phyloP scores from a whole-genome alignment of 1,140 invertebrate species.

The Agrypnia vestita region DNA sequence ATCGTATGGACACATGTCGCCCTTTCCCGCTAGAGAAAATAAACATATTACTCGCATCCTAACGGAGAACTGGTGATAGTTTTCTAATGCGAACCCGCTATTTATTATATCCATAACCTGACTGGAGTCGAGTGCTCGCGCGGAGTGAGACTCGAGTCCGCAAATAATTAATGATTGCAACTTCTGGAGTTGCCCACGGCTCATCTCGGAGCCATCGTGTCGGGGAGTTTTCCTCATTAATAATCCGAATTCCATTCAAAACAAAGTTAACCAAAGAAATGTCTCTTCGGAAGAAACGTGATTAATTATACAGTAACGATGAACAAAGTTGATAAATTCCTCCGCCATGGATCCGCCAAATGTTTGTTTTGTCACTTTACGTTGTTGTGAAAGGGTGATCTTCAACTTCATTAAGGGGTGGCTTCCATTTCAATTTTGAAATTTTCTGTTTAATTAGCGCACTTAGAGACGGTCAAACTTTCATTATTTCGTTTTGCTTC shows the following conservation, averaged over 20 bases:
- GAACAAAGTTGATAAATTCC: slow-evolving; percentile 36
- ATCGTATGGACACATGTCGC: too few species aligned
- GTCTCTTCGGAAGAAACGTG: slow-evolving; percentile 33
- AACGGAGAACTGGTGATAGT: too few species aligned
- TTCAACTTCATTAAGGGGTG: not conserved
- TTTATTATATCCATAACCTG: too few species aligned
- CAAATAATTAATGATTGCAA: not conserved
- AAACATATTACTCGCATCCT: too few species aligned
- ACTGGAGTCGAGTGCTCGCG: too few species aligned
- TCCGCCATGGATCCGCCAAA: slow-evolving; percentile 13
- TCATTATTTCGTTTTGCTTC: too few species aligned
- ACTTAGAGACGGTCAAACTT: too few species aligned
- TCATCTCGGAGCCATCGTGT: not conserved
- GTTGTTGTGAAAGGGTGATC: not conserved
- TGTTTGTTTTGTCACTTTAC: slow-evolving; percentile 14
- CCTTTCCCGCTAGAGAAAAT: too few species aligned
- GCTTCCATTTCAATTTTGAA: not conserved
- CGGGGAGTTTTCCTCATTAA: slow-evolving; percentile 20
- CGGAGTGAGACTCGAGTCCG: too few species aligned
- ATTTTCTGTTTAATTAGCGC: too few species aligned
- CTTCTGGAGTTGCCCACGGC: not conserved
- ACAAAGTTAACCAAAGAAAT: slow-evolving; percentile 38
- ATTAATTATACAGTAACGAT: slow-evolving; percentile 43
- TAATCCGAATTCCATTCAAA: slow-evolving; percentile 39
- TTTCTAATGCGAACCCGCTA: too few species aligned